phyloP scores from a whole-genome alignment of 2,888 invertebrate species.

The Oscheius myriophilus region DNA sequence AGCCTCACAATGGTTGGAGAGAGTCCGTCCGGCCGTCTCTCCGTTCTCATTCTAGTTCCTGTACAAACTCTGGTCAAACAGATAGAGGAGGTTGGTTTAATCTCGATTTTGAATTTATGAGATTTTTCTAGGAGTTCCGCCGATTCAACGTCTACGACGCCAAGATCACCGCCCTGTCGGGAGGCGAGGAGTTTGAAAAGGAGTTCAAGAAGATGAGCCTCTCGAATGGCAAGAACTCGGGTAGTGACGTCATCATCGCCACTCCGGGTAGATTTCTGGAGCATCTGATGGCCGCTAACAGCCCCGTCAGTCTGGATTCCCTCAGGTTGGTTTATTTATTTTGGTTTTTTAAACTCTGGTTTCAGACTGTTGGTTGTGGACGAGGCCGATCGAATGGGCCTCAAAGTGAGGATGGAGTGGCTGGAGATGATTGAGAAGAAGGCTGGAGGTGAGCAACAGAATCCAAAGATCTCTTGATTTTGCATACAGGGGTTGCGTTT shows the following conservation, averaged over 20 bases:
- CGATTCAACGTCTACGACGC: constrained; percentile 50
- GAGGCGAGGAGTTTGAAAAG: constrained; percentile 22
- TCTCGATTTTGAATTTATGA: background rate
- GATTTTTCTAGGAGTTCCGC: constrained; percentile 61
- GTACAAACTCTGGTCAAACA: constrained; percentile 90
- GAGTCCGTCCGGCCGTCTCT: constrained; percentile 72
- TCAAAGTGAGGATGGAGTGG: constrained; percentile 91
- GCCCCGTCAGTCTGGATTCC: no score
- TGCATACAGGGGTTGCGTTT: no score
- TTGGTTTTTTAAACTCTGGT: background rate
- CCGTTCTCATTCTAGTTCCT: constrained; percentile 90
- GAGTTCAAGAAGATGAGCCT: no score
- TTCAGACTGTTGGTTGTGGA: constrained; percentile 80
- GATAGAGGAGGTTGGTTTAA: constrained; percentile 74
- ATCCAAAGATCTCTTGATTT: no score
- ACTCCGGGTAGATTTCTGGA: no score
- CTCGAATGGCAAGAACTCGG: no score
- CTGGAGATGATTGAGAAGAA: constrained; percentile 81
- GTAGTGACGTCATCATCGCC: no score
- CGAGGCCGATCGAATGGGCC: constrained; percentile 94
- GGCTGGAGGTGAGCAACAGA: constrained; percentile 57
- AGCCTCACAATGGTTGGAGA: constrained; percentile 36
- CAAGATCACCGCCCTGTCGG: constrained; percentile 45
- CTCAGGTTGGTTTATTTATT: constrained; percentile 5
- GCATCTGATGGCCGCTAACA: no score